phyloP scores from a whole-genome alignment of 2,888 invertebrate species.

The Polymixis lichenea region DNA sequence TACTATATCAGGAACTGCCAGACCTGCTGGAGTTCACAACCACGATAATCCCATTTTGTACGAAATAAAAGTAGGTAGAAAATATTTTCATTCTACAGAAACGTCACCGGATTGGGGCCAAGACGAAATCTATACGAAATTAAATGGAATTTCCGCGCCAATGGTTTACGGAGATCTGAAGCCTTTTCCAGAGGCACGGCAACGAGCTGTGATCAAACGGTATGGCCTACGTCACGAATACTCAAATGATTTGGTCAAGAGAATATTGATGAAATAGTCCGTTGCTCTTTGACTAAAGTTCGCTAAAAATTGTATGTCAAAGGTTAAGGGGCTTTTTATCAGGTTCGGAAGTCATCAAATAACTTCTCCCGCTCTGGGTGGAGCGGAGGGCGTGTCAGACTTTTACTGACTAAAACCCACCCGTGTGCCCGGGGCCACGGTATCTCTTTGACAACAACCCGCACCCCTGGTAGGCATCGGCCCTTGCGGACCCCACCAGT shows the following conservation, averaged over 20 bases:
- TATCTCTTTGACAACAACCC: no score
- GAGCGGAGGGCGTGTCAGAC: no score
- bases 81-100: conserved; percentile 45
- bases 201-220: conserved; percentile 76
- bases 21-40: not conserved
- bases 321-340: no score
- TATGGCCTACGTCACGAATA: conserved; percentile 33
- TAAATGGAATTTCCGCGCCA: conserved; percentile 85
- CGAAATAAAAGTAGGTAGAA: conserved; percentile 3
- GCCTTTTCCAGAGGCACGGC: conserved; percentile 75
- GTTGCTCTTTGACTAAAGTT: conserved; percentile 17
- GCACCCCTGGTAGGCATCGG: no score
- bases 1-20: not conserved
- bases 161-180: conserved; percentile 79
- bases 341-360: no score
- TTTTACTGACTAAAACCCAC: no score
- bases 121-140: conserved; percentile 77
- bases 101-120: conserved; percentile 54
- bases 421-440: no score
- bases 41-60: conserved; percentile 13
- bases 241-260: conserved; percentile 49
- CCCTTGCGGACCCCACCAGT: no score
- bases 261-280: conserved; percentile 26
- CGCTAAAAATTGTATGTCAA: conserved; percentile 12
- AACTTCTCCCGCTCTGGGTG: no score